Conservation (phyloP, 2,888 invertebrate genomes). For the Xylota sylvarum region DNA sequence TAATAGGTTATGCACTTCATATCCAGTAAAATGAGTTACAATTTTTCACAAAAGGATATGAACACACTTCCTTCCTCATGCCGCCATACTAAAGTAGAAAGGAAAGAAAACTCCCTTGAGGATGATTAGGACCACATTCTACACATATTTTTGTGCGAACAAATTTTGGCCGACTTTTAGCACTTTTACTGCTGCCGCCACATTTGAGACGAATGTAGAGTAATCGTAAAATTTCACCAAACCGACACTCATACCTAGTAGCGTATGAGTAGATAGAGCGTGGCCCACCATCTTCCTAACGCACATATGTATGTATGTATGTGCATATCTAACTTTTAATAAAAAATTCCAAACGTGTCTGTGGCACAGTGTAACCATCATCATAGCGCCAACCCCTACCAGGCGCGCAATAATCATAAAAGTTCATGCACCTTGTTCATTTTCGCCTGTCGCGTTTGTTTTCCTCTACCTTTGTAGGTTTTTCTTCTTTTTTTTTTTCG, state of each 20-base stretch:
- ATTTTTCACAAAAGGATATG: constrained; percentile 40
- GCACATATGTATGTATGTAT: no score
- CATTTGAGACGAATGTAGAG: constrained; percentile 69
- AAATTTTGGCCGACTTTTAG: constrained; percentile 67
- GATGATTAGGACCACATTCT: constrained; percentile 45
- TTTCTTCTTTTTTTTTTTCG: constrained; percentile 22
- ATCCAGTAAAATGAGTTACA: constrained; percentile 49
- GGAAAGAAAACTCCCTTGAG: constrained; percentile 43
- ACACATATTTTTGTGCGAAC: constrained; percentile 31
- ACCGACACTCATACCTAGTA: constrained; percentile 12
- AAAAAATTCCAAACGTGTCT: constrained; percentile 70
- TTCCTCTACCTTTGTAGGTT: constrained; percentile 25
- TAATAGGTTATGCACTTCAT: constrained; percentile 64
- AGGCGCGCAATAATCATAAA: constrained; percentile 71
- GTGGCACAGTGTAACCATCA: constrained; percentile 32
- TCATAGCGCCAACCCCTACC: constrained; percentile 24
- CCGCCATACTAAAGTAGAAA: background rate
- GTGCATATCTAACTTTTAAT: constrained; percentile 50
- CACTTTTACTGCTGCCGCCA: constrained; percentile 48
- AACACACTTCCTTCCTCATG: constrained; percentile 12
- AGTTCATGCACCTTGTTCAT: constrained; percentile 77
- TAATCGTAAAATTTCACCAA: constrained; percentile 61
- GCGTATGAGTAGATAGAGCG: background rate
- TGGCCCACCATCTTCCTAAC: constrained; percentile 14
- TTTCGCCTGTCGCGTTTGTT: constrained; percentile 61